These are phyloP conservation scores for Eurypyga helias DNA, from an alignment of 2,113 vertebrate species.

Conservation along the genomic window DNA sequence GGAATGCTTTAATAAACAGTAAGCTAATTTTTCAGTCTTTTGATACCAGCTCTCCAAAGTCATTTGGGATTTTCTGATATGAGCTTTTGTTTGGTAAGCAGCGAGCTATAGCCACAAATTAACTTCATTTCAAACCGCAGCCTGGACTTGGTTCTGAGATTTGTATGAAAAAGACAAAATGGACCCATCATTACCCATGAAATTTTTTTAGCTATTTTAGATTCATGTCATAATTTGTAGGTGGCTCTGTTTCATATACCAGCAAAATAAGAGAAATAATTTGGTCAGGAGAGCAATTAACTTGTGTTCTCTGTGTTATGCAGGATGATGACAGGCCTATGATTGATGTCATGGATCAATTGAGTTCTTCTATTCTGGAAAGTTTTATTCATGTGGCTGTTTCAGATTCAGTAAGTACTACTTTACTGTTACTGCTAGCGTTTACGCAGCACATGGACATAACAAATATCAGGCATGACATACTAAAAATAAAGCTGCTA, in stretches of 20 bases:
- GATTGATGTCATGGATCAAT: conserved; percentile 98
- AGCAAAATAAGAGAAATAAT: background rate
- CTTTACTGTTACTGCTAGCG: background rate
- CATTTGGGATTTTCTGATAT: conserved; percentile 49
- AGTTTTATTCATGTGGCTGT: conserved; percentile 96
- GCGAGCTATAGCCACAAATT: conserved; percentile 10
- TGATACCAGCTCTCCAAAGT: background rate
- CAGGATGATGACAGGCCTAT: conserved; percentile 98
- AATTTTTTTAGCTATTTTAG: background rate
- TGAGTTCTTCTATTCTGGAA: conserved; percentile 95
- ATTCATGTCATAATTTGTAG: background rate
- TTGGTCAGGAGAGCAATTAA: background rate
- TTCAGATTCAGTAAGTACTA: conserved; percentile 90
- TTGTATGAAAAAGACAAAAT: background rate
- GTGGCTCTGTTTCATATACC: background rate
- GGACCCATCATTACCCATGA: background rate
- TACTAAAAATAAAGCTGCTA: background rate
- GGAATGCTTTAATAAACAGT: conserved; percentile 45
- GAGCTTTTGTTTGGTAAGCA: conserved; percentile 3
- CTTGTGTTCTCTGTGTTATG: conserved; percentile 1
- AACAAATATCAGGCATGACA: background rate
- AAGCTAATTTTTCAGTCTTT: conserved; percentile 12
- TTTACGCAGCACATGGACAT: background rate
- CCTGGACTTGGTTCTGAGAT: background rate
- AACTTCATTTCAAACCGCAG: conserved; percentile 12